These are phyloP conservation scores for Taurulus bubalis DNA, from an alignment of 2,113 vertebrate genomes.

Conservation along the genomic window DNA sequence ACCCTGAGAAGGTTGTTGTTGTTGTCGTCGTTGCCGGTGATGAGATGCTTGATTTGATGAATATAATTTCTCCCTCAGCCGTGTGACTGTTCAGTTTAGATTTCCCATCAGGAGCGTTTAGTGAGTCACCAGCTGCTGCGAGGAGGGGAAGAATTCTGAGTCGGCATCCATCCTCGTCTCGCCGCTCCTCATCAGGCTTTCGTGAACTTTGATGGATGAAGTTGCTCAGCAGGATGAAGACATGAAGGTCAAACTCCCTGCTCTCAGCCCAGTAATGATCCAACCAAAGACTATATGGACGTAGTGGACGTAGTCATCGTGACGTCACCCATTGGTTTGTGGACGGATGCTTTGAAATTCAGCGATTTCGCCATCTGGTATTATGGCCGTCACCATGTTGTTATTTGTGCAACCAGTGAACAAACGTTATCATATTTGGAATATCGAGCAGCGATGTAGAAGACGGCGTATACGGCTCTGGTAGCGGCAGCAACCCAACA, in stretches of 20 bases:
- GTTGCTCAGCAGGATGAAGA: not conserved
- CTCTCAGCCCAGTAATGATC: not conserved
- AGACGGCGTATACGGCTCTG: not conserved
- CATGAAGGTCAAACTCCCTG: not conserved
- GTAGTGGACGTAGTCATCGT: not conserved
- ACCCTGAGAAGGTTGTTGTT: not conserved
- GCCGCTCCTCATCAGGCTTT: not conserved
- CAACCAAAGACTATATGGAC: not conserved
- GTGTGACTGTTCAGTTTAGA: slow-evolving; percentile 4
- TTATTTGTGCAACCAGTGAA: not conserved
- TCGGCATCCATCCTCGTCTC: not conserved
- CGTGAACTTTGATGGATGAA: not conserved
- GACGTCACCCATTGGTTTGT: not conserved
- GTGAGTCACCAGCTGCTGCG: slow-evolving; percentile 7
- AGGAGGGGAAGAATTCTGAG: not conserved
- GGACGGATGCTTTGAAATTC: not conserved
- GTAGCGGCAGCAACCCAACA: not conserved
- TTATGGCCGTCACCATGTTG: not conserved
- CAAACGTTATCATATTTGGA: not conserved
- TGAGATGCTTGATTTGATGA: not conserved
- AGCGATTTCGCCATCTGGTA: not conserved
- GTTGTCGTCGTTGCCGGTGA: slow-evolving; percentile 4
- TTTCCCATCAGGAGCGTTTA: slow-evolving; percentile 20
- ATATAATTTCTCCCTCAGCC: not conserved
- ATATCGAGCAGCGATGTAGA: not conserved